Evolutionary conservation across 2,113 vertebrate species (phyloP).

Genomic region (Microcebus griseorufus): DNA sequence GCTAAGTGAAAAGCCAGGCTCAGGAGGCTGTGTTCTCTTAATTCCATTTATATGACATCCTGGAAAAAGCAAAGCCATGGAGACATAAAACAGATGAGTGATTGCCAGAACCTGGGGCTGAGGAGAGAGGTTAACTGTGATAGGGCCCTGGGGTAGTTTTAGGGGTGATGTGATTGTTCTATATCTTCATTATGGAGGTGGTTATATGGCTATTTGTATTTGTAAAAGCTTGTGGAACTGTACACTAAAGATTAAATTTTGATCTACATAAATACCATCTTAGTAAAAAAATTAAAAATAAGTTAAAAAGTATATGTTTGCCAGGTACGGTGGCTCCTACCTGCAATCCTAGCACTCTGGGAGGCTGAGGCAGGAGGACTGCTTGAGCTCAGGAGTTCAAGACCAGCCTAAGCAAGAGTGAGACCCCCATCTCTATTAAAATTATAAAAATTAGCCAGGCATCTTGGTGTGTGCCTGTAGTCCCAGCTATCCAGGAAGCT

Average conservation of each 20-base stretch:
- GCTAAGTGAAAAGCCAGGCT: neutral
- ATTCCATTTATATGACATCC: neutral
- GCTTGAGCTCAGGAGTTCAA: too few species aligned
- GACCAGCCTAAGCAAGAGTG: too few species aligned
- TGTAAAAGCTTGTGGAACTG: neutral
- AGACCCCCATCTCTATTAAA: too few species aligned
- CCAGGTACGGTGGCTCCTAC: too few species aligned
- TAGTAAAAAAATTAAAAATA: neutral
- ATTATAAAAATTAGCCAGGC: too few species aligned
- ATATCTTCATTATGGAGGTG: neutral
- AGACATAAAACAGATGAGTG: neutral
- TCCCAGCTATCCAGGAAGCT: too few species aligned
- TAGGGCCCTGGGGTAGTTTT: neutral
- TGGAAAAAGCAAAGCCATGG: neutral
- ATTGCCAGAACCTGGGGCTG: neutral
- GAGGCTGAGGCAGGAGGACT: too few species aligned
- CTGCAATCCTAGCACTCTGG: too few species aligned
- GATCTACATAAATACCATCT: neutral
- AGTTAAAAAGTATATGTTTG: neutral
- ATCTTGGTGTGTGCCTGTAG: too few species aligned
- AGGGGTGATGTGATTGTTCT: neutral
- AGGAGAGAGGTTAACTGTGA: neutral
- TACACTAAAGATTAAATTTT: neutral
- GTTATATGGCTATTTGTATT: neutral
- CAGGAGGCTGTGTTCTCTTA: neutral